These are phyloP conservation scores for Melanchra persicariae DNA, from an alignment of 2,888 invertebrate genomes.

Conservation along the genomic window DNA sequence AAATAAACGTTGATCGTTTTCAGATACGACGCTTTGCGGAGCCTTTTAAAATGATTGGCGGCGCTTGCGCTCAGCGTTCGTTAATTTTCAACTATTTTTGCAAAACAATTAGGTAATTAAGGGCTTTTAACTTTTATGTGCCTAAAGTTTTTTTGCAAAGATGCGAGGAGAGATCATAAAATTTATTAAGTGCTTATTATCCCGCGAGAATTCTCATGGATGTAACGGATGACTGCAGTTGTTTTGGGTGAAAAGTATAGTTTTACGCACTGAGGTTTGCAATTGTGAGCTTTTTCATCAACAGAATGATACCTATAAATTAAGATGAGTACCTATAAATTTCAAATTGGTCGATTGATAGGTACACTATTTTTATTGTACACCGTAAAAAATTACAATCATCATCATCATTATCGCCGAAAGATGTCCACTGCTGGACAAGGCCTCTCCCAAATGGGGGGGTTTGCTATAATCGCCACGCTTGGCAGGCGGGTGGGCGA, in stretches of 20 bases:
- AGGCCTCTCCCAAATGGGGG: too few species aligned
- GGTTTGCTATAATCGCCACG: too few species aligned
- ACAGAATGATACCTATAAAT: too few species aligned
- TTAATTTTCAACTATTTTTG: conserved; percentile 60
- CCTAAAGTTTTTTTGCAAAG: conserved; percentile 21
- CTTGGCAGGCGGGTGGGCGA: too few species aligned
- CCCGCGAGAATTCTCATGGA: conserved; percentile 11
- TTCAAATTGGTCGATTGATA: neutral
- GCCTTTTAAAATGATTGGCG: conserved; percentile 71
- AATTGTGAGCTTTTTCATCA: neutral
- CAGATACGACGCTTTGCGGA: conserved; percentile 63
- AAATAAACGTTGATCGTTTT: conserved; percentile 67
- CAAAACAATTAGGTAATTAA: conserved; percentile 62
- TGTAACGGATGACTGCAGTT: conserved; percentile 27
- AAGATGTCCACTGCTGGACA: too few species aligned
- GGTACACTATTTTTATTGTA: too few species aligned
- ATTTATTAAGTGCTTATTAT: conserved; percentile 50
- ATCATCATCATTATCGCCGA: too few species aligned
- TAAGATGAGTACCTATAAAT: too few species aligned
- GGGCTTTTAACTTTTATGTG: conserved; percentile 40
- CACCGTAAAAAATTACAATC: too few species aligned
- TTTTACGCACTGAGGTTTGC: neutral
- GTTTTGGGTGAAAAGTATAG: conserved; percentile 8
- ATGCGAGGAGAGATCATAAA: conserved; percentile 24
- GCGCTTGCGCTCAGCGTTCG: conserved; percentile 41